Base-by-base conservation (phyloP, 1,140 invertebrate genomes). In the Aphaenogaster floridana region DNA sequence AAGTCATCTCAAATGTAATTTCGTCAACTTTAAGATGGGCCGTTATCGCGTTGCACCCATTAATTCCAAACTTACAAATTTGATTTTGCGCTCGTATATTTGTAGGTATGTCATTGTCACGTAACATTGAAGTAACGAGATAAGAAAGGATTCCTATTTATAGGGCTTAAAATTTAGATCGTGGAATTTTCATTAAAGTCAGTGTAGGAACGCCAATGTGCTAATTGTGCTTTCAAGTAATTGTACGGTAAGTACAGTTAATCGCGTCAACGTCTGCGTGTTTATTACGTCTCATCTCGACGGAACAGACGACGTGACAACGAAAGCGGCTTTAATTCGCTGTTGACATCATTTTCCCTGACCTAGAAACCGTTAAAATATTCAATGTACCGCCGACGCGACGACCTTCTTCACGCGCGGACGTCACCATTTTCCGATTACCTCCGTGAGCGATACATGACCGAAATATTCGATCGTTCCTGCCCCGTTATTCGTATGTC, bases 321-420 rank as follows among this genome's bases (percentile, higher is more conserved):
- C 86, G 88, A 90, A 92, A 92, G 90, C 88, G 83, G 69, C 86
- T 90, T 92, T 92, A 92, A 93, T 93, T 91, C 91, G 88, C 78
- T 66, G 86, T 86, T 92, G 92, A 92, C 92, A 93, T 92, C 91
- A 93, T 93, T 93, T 93, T 92, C 88, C 88, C 86, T 90, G 92
- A 92, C 90, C 92, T 74, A 93, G 90, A 93, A 92, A 91, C 86
- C 76, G 76, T 77, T 92, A 78, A 90, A 89, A 91, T 91, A 91
- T 92, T 90, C 88, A 86, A 91, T 69, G 86, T 61, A 79, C 71
- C 81, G 63, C 77, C 80, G 36, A 39, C 89, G 69, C 77, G 57
- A 9, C 89, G 89, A 71, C 89, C 86, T 81, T 88, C 71, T 90
- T 81, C 72, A 54, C 42, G 64, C 72, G 59, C 66, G 48, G 21